phyloP scores from a whole-genome alignment of 2,888 invertebrate genomes.

The Ornithoptera priamus region DNA sequence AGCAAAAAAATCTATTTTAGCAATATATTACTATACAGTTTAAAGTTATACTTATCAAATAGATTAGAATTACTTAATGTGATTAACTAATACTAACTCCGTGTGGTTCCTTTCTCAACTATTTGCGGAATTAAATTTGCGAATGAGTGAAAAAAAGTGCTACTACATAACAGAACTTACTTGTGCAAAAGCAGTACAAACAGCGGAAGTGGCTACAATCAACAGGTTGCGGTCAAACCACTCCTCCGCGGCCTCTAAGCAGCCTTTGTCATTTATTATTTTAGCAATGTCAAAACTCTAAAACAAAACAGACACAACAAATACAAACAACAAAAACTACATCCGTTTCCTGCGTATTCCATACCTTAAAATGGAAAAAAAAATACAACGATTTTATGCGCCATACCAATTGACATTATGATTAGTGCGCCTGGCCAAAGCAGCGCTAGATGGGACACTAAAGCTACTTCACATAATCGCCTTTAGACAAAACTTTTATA shows the following conservation, averaged over 20 bases:
- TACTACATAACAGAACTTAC: conserved; percentile 81
- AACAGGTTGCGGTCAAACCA: conserved; percentile 98
- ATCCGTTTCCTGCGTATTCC: background rate
- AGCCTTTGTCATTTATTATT: conserved; percentile 95
- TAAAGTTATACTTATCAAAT: background rate
- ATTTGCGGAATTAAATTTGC: background rate
- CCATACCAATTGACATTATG: too few species aligned
- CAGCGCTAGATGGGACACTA: too few species aligned
- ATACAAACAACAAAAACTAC: conserved; percentile 20
- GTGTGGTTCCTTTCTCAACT: background rate
- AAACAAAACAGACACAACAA: conserved; percentile 54
- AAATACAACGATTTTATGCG: too few species aligned
- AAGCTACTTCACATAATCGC: too few species aligned
- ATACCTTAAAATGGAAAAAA: too few species aligned
- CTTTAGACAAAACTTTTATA: too few species aligned
- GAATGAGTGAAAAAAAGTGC: conserved; percentile 41
- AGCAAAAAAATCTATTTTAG: background rate
- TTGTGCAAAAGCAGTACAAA: conserved; percentile 96
- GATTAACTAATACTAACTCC: background rate
- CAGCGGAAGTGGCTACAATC: conserved; percentile 92
- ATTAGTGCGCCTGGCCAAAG: too few species aligned
- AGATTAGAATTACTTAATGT: background rate
- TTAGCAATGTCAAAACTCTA: conserved; percentile 90
- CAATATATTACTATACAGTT: too few species aligned
- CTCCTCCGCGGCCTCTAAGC: conserved; percentile 94